Conservation (phyloP, 2,113 vertebrate species). For the Poeciliopsis retropinna region DNA sequence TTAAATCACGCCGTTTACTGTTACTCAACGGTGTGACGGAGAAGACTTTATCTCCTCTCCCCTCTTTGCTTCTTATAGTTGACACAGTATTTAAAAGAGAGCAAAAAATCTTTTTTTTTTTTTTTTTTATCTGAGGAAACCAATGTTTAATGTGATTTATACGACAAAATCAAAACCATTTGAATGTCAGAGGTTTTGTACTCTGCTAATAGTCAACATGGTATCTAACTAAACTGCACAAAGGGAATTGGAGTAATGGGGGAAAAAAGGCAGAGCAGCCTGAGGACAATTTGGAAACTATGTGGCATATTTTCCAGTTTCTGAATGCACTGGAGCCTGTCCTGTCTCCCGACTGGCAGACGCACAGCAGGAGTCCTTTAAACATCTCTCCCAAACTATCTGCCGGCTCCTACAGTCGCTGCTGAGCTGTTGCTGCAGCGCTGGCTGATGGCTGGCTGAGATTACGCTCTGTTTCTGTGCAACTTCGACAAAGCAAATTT, state of each 20-base stretch:
- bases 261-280: conserved; percentile 38
- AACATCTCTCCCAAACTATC: conserved; percentile 62
- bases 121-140: neutral
- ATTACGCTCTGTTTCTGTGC: conserved; percentile 13
- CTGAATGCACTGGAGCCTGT: conserved; percentile 59
- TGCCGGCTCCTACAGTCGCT: conserved; percentile 69
- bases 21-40: neutral
- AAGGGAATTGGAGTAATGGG: conserved; percentile 49
- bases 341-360: conserved; percentile 67
- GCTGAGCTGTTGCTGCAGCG: conserved; percentile 4
- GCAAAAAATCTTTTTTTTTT: neutral
- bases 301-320: conserved; percentile 78
- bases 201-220: conserved; percentile 55
- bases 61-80: neutral
- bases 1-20: conserved; percentile 1
- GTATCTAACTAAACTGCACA: conserved; percentile 54
- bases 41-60: neutral
- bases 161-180: conserved; percentile 37
- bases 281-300: conserved; percentile 77
- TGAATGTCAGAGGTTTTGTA: conserved; percentile 30
- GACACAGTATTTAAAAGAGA: neutral
- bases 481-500: neutral
- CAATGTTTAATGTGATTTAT: neutral
- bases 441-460: conserved; percentile 1
- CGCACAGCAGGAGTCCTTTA: conserved; percentile 65